Evolutionary conservation across 2,888 invertebrate genomes (phyloP).

Genomic region (Cephus rjabovi): DNA sequence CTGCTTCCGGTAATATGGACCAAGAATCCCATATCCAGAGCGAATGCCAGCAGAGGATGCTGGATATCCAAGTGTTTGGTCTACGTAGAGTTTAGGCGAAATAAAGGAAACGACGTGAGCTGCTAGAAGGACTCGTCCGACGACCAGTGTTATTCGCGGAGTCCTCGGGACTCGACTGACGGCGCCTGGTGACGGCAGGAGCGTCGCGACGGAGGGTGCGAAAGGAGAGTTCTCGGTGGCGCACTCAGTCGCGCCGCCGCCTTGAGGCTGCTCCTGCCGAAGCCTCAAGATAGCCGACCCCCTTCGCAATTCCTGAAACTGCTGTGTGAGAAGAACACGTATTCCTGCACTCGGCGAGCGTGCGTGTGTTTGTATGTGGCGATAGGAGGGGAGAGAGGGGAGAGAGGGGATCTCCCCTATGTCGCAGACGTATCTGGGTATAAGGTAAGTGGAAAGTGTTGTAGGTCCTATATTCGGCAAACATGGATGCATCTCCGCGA

Average conservation of each 20-base stretch:
- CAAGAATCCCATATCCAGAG: not conserved
- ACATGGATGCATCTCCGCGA: constrained; percentile 33
- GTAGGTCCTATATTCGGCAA: constrained; percentile 45
- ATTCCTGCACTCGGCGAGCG: no score
- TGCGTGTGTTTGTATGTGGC: not conserved
- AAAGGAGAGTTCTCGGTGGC: constrained; percentile 33
- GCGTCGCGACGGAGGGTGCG: constrained; percentile 37
- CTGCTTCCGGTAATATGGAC: not conserved
- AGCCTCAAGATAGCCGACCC: constrained; percentile 18
- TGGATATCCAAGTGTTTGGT: not conserved
- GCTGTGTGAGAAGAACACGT: not conserved
- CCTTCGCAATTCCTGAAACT: constrained; percentile 30
- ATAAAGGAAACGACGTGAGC: not conserved
- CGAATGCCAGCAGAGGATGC: not conserved
- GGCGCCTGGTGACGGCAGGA: constrained; percentile 24
- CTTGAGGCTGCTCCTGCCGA: constrained; percentile 41
- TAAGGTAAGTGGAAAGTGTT: constrained; percentile 56
- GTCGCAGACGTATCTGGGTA: constrained; percentile 2
- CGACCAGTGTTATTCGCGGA: constrained; percentile 47
- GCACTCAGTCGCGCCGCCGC: constrained; percentile 46
- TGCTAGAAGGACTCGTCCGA: not conserved
- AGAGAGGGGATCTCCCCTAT: constrained; percentile 9
- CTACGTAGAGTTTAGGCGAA: not conserved
- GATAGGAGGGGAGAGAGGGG: constrained; percentile 18
- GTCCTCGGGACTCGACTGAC: constrained; percentile 53